Evolutionary conservation across 2,888 invertebrate species (phyloP), one percentile per base, ranked within the genome.

Genomic region (Andrena fulva): DNA sequence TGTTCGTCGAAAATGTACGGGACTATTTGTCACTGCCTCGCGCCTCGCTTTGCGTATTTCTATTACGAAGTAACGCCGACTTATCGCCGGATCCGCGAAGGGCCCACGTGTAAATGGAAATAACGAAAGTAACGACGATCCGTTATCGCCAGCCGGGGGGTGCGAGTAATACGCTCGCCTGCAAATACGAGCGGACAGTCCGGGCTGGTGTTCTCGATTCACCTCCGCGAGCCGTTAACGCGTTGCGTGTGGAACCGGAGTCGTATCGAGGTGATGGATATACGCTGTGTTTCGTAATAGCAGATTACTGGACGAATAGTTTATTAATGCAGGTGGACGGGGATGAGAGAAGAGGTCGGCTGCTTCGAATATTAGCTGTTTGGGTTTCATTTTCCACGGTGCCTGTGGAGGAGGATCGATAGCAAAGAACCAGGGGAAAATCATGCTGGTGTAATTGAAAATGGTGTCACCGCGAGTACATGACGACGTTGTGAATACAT

Each of bases 11-110:
- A 48, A 60, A 29, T 52, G 48, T 75, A 74, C 77, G 56, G 64
- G 63, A 74, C 68, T 66, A 86, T 82, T 84, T 84, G 77, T 84
- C 86, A 82, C 71, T 76, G 80, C 69, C 72, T 33, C 42, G 31
- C n/a, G 16, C 24, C 10, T 10, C 8, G 12, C 35, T 33, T 2
- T 31, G 27, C 20, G 59, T 31, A 69, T 70, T 29, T 29, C 29
- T 33, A 31, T 64, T 77, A 35, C 56, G 31, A 33, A 16, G 16
- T 31, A 42, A 42, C 42, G 42, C 27, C 54, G 42, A 33, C 29
- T 62, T 68, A 68, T 80, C 72, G 67, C n/a, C 0, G 67, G 27
- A 31, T 72, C 77, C 67, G 33, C 16, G 52, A 27, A 56, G 52
- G 42, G 56, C 56, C 70, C 62, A 5, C 59, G 60, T 48, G 67